phyloP scores from a whole-genome alignment of 2,888 invertebrate genomes.

The Cenopis cana region DNA sequence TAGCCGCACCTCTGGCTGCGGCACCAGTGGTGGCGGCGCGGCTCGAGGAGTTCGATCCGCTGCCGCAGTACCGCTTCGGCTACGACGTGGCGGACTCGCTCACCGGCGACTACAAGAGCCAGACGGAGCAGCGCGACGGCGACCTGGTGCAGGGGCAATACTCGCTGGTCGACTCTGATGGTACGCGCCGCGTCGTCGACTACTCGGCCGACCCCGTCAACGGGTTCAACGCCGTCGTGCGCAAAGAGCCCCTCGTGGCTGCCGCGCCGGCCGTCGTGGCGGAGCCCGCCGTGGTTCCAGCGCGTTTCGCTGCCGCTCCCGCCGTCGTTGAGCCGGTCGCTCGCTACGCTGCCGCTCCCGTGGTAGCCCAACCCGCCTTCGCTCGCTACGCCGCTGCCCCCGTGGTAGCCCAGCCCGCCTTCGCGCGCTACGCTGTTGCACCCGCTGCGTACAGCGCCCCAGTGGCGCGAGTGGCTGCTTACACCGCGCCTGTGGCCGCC shows the following conservation, averaged over 20 bases:
- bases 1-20: conserved; percentile 60
- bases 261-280: conserved; percentile 58
- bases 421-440: conserved; percentile 57
- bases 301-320: conserved; percentile 57
- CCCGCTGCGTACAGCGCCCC: conserved; percentile 61
- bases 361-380: conserved; percentile 43
- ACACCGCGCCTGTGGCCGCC: conserved; percentile 53
- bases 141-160: conserved; percentile 79
- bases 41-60: conserved; percentile 80
- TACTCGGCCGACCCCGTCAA: conserved; percentile 72
- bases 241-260: conserved; percentile 66
- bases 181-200: conserved; percentile 72
- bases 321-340: conserved; percentile 52
- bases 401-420: conserved; percentile 45
- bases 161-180: conserved; percentile 71
- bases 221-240: conserved; percentile 75
- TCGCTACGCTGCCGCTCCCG: conserved; percentile 49
- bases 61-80: conserved; percentile 84
- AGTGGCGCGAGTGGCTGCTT: conserved; percentile 48
- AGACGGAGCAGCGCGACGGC: conserved; percentile 79
- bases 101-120: conserved; percentile 76
- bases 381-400: conserved; percentile 52
- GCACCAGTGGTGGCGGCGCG: conserved; percentile 50
- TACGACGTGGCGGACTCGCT: conserved; percentile 73
- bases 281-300: conserved; percentile 56